Evolutionary conservation across 2,797 vertebrate species (phyloP), one percentile per base, ranked within the genome.

Genomic region (Melanotaenia nigrans): DNA sequence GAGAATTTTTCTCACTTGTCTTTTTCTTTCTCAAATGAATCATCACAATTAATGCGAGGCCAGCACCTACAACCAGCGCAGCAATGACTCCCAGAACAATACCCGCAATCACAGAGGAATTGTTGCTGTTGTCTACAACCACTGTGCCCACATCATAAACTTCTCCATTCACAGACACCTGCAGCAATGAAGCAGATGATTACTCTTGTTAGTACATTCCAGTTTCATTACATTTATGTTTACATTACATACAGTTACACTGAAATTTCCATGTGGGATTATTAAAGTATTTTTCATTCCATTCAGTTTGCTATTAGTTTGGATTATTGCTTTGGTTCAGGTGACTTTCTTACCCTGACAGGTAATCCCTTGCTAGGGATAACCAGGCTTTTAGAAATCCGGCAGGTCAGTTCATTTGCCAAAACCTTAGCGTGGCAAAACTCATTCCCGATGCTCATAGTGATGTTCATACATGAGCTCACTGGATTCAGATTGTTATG

Each of bases 391-490:
- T 87, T 92, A 4, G 97, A 95, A 65, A 99, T 93, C 59, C 93
- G 94, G 88, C 98, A 99, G 0, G 94, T 95, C 76, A 99, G 94
- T 84, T 97, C 93, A 0, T 97, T 96, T 13, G 91, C 91, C 85
- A 96, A 81, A 77, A 99, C 92, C 24, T 91, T 90, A 8, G 90
- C 94, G 0, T 92, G 90, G 89, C 97, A 99, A 77, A 93, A 78
- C 69, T 67, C 83, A 8, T 91, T 95, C 3, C 94, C 96, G 33
- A 99, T 93, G 0, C 86, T 96, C 96, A 98, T 95, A 13, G 84
- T 94, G 85, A 99, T 91, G 38, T 86, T 91, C 95, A 99, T 94
- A 36, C 98, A 99, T 35, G 67, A 10, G 2, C 72, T 92, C 79
- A 97, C 92, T 0, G 87, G 68, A 0, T 95, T 92, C 75, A 99